Conservation (phyloP, 2,888 invertebrate genomes). For the Tholera decimalis region DNA sequence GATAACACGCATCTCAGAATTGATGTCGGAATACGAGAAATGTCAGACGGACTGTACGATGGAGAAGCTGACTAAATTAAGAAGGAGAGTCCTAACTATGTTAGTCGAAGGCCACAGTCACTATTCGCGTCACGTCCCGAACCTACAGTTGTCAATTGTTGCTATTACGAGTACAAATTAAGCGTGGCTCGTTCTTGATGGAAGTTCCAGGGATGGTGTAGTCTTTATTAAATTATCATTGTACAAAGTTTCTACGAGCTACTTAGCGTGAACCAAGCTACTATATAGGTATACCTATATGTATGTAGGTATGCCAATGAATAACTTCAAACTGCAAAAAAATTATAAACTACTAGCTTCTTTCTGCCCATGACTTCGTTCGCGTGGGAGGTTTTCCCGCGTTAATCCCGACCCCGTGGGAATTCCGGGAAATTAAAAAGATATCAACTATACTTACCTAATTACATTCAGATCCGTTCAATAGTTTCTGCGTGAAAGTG, state of each 20-base stretch:
- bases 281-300: too few relatives aligned
- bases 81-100: constrained; percentile 45
- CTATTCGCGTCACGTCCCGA: constrained; percentile 56
- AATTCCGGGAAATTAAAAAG: too few relatives aligned
- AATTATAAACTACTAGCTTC: too few relatives aligned
- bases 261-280: not conserved
- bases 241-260: not conserved
- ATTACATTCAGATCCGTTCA: too few relatives aligned
- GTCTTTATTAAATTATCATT: constrained; percentile 17
- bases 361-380: too few relatives aligned
- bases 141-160: constrained; percentile 61
- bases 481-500: too few relatives aligned
- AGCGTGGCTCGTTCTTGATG: constrained; percentile 46
- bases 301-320: too few relatives aligned
- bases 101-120: constrained; percentile 33
- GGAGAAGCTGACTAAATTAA: constrained; percentile 52
- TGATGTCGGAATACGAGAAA: constrained; percentile 71
- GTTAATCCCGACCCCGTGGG: too few relatives aligned
- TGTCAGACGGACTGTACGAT: constrained; percentile 33
- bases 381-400: too few relatives aligned
- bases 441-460: too few relatives aligned
- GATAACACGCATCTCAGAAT: constrained; percentile 69
- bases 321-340: too few relatives aligned
- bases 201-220: constrained; percentile 28
- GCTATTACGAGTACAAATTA: constrained; percentile 57